Base-by-base conservation (phyloP, 2,888 invertebrate genomes). In the Drosophila atripex region DNA sequence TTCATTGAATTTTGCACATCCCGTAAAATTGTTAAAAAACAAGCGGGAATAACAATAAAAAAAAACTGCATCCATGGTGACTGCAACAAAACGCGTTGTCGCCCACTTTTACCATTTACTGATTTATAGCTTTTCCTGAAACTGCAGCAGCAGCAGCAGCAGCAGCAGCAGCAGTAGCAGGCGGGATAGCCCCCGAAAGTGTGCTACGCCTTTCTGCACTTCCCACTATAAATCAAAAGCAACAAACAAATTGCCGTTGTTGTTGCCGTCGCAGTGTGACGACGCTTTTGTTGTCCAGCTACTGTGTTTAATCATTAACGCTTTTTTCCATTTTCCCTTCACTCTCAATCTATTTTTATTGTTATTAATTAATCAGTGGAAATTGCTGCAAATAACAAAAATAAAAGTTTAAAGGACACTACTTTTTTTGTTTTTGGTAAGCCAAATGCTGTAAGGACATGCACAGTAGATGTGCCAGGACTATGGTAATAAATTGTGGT, bases 281-380 rank as follows among this genome's bases (percentile, higher is more conserved):
- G 60, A 52, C 57, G 39, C 61, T 52, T 58, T 72, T 83, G 57
- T 64, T 66, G 58, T 57, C 57, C 51, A 21, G 66, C 68, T 49
- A 57, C 77, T 76, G 82, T 75, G 65, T 82, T 83, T 82, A 87
- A 83, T 86, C 77, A 83, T 83, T 83, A 77, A 87, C 60, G 30
- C 12, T 38, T 45, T 46, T 52, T 64, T 46, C 53, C 35, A 43
- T 12, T 58, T 50, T 39, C 32, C 35, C 9, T 14, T 30, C 43
- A 30, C 47, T 53, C 14, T 21, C 57, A 52, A 61, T 58, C 56
- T 56, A 69, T 70, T 80, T 84, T 84, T 85, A 87, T 85, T 82
- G 83, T 86, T 82, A 82, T 87, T 86, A 87, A 82, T 82, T 82
- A 82, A 82, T 82, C 86, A 87, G 75, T 75, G 69, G 54, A 78